Base-by-base conservation (phyloP, 2,113 vertebrate species). In the Takifugu bimaculatus region DNA sequence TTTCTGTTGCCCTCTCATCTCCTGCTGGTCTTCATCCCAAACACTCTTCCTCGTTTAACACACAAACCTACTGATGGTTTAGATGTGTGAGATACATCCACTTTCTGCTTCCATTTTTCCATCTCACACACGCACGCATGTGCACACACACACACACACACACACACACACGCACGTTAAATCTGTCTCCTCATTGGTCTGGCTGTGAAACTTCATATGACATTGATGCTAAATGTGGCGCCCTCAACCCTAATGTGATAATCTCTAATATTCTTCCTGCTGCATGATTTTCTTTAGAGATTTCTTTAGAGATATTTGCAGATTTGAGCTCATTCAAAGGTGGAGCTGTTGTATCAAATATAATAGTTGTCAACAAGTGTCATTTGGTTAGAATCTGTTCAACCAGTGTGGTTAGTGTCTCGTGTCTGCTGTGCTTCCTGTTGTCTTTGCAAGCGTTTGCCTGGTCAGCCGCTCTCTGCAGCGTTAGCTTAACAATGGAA, bases 181-280 rank as follows among this genome's bases (percentile, higher is more conserved):
- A 53, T 53, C 66, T 45, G 50, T 68, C 74, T 71, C 50, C 35
- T 52, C 64, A 62, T 75, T 51, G 60, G 72, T 80, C 80, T 85
- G 28, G 72, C 73, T 82, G 64, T 70, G 72, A 84, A 82, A 77
- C 62, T 35, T 29, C 68, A 75, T 82, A 72, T 81, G 81, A 85
- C 84, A 73, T 74, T 68, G 69, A 79, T 79, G 82, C 73, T 85
- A 82, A 86, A 82, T 82, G 75, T 55, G 60, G 65, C 39, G 47
- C 78, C 74, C 60, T 60, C 63, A 70, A 59, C 74, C 60, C 57
- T 42, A 66, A 82, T 79, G 76, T 66, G 76, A 68, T 74, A 68
- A 74, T 50, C 76, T 70, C 39, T 47, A 75, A 68, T 71, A 54
- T 80, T 62, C 75, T 20, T 20, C 20, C 20, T 20, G 20, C 20